Percentiles rank a stretch among this genome's conserved stretches.
phyloP scores from a whole-genome alignment of 2,113 vertebrate species.

The Rhodinocichla rosea region DNA sequence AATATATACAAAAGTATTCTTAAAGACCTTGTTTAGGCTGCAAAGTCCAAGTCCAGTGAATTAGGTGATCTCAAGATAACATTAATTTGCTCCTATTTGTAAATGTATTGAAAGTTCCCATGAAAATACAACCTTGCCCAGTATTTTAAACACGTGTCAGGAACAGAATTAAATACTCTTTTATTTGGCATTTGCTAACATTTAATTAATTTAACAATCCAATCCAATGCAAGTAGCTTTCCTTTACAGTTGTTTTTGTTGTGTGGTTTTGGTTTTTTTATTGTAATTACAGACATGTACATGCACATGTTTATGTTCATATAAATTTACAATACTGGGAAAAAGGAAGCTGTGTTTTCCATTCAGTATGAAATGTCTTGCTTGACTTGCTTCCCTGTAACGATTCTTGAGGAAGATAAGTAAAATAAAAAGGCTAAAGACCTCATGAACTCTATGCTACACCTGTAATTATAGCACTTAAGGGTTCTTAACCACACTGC shows the following conservation, averaged over 20 bases:
- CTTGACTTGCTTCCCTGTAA: background rate
- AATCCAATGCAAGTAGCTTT: background rate
- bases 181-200: background rate
- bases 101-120: background rate
- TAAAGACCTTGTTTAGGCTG: background rate
- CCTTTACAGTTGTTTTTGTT: background rate
- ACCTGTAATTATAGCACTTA: background rate
- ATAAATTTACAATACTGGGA: background rate
- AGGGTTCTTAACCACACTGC: background rate
- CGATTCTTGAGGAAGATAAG: background rate
- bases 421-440: background rate
- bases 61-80: background rate
- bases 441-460: background rate
- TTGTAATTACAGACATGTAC: background rate
- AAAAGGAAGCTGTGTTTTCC: background rate
- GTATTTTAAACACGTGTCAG: background rate
- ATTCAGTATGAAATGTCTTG: background rate
- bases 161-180: background rate
- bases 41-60: background rate
- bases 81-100: background rate
- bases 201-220: background rate
- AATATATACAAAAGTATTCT: background rate
- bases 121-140: background rate
- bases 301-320: background rate
- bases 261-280: background rate